phyloP scores from a whole-genome alignment of 2,797 vertebrate genomes.

The Corythornis leucogaster region DNA sequence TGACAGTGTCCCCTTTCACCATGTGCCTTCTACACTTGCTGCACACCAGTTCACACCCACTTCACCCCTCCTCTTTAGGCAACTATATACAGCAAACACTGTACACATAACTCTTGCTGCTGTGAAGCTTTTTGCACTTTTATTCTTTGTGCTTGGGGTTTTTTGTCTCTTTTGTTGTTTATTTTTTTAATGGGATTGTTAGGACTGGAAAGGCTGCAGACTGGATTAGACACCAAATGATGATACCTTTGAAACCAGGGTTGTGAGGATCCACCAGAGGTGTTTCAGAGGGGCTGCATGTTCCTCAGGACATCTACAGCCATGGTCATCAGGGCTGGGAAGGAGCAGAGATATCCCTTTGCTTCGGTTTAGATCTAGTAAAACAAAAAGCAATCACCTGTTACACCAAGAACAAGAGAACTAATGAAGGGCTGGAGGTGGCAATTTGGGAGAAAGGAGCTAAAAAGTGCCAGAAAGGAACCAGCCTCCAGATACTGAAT shows the following conservation, averaged over 20 bases:
- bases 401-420: neutral
- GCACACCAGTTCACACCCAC: fast-evolving
- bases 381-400: neutral
- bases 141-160: neutral
- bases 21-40: fast-evolving
- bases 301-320: neutral
- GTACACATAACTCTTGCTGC: neutral
- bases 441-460: neutral
- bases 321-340: fast-evolving
- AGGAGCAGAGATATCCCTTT: neutral
- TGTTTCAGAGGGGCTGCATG: neutral
- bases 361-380: neutral
- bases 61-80: neutral
- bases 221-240: neutral
- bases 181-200: neutral
- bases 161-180: neutral
- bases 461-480: neutral
- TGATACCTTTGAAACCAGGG: neutral
- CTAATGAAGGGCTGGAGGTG: neutral
- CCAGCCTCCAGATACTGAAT: neutral
- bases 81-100: fast-evolving
- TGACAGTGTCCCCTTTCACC: fast-evolving
- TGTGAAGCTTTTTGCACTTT: neutral
- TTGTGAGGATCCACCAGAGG: neutral
- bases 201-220: no score